phyloP scores from a whole-genome alignment of 2,888 invertebrate species.

The Anticlea derivata region DNA sequence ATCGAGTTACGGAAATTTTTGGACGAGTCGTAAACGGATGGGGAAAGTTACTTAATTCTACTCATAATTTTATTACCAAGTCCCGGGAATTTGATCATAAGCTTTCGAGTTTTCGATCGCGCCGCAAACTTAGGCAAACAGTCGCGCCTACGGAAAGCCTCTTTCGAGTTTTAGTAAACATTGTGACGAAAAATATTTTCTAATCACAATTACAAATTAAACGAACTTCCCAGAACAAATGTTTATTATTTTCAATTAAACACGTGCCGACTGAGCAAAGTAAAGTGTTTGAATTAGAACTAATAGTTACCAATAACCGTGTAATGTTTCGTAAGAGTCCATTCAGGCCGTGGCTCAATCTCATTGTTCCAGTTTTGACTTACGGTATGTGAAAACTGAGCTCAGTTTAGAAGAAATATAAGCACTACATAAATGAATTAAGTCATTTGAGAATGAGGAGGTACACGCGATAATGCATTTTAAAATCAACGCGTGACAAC shows the following conservation, averaged over 20 bases:
- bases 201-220: constrained; percentile 22
- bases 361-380: constrained; percentile 31
- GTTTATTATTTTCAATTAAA: constrained; percentile 29
- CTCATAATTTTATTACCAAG: constrained; percentile 51
- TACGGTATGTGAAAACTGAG: constrained; percentile 31
- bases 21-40: constrained; percentile 44
- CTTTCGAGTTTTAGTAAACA: constrained; percentile 38
- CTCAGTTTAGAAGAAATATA: constrained; percentile 15
- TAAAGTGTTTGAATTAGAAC: constrained; percentile 23
- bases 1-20: constrained; percentile 46
- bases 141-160: constrained; percentile 27
- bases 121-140: constrained; percentile 25
- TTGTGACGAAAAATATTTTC: constrained; percentile 24
- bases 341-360: constrained; percentile 25
- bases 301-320: constrained; percentile 20
- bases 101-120: constrained; percentile 26
- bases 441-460: too few relatives aligned
- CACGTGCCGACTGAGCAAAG: constrained; percentile 21
- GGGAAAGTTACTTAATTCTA: constrained; percentile 47
- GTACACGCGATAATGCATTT: too few relatives aligned
- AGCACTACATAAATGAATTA: too few relatives aligned
- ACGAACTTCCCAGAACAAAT: constrained; percentile 23
- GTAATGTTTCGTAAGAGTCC: constrained; percentile 27
- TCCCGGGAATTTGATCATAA: constrained; percentile 37
- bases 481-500: too few relatives aligned